Evolutionary conservation across 2,888 invertebrate species (phyloP).

Genomic region (Barypeithes pellucidus): DNA sequence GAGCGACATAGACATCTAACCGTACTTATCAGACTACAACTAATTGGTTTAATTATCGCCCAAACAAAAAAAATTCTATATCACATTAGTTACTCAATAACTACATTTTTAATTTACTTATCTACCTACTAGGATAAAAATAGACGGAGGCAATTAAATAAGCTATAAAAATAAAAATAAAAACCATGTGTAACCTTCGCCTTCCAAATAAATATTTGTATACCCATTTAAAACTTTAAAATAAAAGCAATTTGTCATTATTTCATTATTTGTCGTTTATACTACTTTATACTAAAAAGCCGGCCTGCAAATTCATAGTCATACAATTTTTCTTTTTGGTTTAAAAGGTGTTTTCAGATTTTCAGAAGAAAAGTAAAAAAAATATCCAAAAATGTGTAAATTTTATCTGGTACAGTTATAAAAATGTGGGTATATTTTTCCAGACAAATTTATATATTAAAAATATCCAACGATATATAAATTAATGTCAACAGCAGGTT

Average conservation of each 20-base stretch:
- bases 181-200: constrained; percentile 40
- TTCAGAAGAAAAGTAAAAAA: too few relatives aligned
- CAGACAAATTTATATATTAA: neutral
- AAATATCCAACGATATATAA: neutral
- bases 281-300: neutral
- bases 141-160: constrained; percentile 38
- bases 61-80: constrained; percentile 28
- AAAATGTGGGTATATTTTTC: neutral
- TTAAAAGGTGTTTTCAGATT: too few relatives aligned
- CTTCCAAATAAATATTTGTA: constrained; percentile 28
- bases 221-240: constrained; percentile 17
- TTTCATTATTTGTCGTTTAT: neutral
- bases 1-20: neutral
- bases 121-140: constrained; percentile 36
- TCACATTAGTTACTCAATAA: constrained; percentile 21
- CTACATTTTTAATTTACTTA: constrained; percentile 32
- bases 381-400: neutral
- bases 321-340: too few relatives aligned
- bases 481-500: constrained; percentile 2
- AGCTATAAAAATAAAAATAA: constrained; percentile 45
- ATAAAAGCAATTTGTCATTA: constrained; percentile 15
- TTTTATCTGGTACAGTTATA: neutral
- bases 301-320: too few relatives aligned
- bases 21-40: constrained; percentile 1
- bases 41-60: constrained; percentile 16